Evolutionary conservation across 2,888 invertebrate species (phyloP).

Genomic region (Orthosia incerta): DNA sequence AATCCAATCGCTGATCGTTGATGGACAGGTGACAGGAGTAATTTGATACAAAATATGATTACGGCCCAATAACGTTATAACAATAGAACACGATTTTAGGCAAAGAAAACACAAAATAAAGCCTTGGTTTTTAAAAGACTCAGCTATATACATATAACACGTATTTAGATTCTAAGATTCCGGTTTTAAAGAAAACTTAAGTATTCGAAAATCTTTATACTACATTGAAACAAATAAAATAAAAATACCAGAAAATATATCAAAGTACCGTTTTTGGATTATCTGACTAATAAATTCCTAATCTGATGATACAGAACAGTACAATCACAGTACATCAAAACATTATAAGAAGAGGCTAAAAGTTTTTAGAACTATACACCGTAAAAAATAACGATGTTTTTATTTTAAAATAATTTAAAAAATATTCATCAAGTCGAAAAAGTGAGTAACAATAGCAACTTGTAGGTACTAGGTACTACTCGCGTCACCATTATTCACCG

Average conservation of each 20-base stretch:
- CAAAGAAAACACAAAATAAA: neutral
- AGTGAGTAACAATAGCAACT: too few species aligned
- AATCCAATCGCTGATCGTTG: neutral
- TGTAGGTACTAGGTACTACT: too few species aligned
- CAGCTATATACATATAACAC: neutral
- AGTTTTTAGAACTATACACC: neutral
- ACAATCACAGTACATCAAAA: neutral
- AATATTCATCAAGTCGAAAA: too few species aligned
- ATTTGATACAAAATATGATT: neutral
- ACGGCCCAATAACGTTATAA: neutral
- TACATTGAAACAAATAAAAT: too few species aligned
- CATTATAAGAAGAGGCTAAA: neutral
- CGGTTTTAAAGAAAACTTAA: neutral
- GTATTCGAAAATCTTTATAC: neutral
- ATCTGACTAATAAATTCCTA: neutral
- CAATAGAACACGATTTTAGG: neutral
- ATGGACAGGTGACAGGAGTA: neutral
- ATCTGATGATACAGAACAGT: neutral
- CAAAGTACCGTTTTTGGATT: neutral
- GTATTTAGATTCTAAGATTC: neutral
- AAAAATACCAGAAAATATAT: too few species aligned
- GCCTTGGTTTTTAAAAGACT: neutral
- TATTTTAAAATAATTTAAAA: too few species aligned
- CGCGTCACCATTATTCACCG: too few species aligned
- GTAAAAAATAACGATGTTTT: too few species aligned